Conservation (phyloP, 2,113 vertebrate species). For the Coracopsis vasa region DNA sequence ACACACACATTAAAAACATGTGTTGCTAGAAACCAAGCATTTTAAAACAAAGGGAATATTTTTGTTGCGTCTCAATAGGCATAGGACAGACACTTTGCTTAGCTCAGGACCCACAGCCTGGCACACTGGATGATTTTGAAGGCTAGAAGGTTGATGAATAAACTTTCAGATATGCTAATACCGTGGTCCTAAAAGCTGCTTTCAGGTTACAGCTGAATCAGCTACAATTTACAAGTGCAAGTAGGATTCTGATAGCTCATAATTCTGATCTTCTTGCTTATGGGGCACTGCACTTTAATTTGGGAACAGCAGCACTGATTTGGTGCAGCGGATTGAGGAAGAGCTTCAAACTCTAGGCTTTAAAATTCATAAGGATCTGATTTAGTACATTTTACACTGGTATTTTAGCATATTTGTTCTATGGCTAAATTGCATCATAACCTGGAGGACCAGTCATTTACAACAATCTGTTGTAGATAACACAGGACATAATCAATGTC, state of each 20-base stretch:
- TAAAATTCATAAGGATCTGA: slow-evolving; percentile 52
- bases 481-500: background rate
- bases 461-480: background rate
- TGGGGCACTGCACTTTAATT: slow-evolving; percentile 21
- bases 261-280: slow-evolving; percentile 1
- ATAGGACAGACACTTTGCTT: background rate
- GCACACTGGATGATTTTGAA: background rate
- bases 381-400: slow-evolving; percentile 4
- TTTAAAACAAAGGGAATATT: background rate
- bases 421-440: slow-evolving; percentile 7
- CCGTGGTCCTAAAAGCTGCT: background rate
- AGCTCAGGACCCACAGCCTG: background rate
- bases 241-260: background rate
- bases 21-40: background rate
- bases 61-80: background rate
- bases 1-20: background rate
- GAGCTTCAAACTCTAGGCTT: slow-evolving; percentile 3
- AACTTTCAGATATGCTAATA: background rate
- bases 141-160: background rate
- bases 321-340: background rate
- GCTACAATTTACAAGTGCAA: background rate
- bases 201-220: slow-evolving; percentile 19
- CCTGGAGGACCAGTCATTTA: background rate
- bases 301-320: background rate
- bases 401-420: slow-evolving; percentile 20